Conservation (phyloP, 2,888 invertebrate genomes). For the Volucella inflata region DNA sequence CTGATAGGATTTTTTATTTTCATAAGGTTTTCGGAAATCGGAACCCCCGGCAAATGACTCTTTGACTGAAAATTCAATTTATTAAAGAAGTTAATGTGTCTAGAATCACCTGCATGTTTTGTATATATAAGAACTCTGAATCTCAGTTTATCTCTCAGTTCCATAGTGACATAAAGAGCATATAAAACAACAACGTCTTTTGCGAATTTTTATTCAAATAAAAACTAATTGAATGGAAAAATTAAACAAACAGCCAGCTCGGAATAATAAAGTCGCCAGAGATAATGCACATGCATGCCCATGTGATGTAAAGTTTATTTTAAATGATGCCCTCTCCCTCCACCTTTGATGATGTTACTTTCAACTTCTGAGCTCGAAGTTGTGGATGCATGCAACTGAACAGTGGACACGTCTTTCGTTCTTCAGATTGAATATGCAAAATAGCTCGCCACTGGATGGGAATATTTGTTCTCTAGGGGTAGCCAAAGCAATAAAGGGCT, state of each 20-base stretch:
- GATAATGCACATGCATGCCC: slow-evolving; percentile 41
- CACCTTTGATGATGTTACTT: not conserved
- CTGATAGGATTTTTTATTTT: no score
- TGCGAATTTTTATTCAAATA: slow-evolving; percentile 52
- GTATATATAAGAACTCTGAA: not conserved
- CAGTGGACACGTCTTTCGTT: slow-evolving; percentile 30
- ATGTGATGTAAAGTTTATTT: slow-evolving; percentile 55
- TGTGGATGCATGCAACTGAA: slow-evolving; percentile 13
- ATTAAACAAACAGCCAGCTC: slow-evolving; percentile 62
- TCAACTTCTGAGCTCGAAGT: slow-evolving; percentile 12
- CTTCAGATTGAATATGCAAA: slow-evolving; percentile 60
- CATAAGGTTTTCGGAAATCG: no score
- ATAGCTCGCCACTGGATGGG: slow-evolving; percentile 6
- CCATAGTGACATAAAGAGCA: not conserved
- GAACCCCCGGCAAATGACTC: no score
- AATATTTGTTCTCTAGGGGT: slow-evolving; percentile 4
- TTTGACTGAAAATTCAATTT: no score
- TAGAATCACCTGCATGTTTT: no score
- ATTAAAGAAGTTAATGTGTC: no score
- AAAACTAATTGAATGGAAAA: slow-evolving; percentile 68
- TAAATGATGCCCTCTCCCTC: slow-evolving; percentile 1
- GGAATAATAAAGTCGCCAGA: slow-evolving; percentile 57
- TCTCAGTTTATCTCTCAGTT: not conserved
- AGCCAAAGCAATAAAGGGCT: not conserved
- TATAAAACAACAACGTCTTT: slow-evolving; percentile 35